phyloP scores from a whole-genome alignment of 2,113 vertebrate genomes.

The Chamaetylas fuelleborni region DNA sequence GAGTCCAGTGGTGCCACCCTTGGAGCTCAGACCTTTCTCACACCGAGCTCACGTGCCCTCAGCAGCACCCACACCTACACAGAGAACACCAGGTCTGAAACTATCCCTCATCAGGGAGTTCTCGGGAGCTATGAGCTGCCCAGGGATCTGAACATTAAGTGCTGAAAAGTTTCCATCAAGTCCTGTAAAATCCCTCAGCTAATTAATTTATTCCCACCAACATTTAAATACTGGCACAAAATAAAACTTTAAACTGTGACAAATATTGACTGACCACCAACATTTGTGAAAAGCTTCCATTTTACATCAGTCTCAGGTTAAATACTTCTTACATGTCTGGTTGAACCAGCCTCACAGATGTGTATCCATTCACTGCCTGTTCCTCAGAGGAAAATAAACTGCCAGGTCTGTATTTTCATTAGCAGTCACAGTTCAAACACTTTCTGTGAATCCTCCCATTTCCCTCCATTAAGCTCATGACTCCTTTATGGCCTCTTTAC shows the following conservation, averaged over 20 bases:
- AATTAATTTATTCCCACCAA: background rate
- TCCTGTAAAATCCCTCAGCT: background rate
- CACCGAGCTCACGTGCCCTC: background rate
- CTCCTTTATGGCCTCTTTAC: background rate
- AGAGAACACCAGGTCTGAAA: too few species aligned
- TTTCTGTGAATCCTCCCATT: background rate
- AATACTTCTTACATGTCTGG: accelerated
- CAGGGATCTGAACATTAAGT: background rate
- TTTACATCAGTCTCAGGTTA: background rate
- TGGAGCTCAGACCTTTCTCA: background rate
- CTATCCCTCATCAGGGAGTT: accelerated
- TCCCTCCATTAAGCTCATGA: background rate
- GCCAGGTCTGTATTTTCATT: background rate
- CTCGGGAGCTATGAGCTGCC: accelerated
- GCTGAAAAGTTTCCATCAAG: background rate
- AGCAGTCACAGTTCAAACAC: background rate
- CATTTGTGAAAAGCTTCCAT: background rate
- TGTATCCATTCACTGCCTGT: background rate
- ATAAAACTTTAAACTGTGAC: background rate
- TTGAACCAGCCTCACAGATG: background rate
- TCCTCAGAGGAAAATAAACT: background rate
- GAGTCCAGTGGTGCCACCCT: background rate
- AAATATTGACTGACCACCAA: accelerated
- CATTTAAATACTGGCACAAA: background rate
- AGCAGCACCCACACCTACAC: background rate